Evolutionary conservation across 1,140 invertebrate species (phyloP), one percentile per base, ranked within the genome.

Genomic region (Aphaenogaster ashmeadi): DNA sequence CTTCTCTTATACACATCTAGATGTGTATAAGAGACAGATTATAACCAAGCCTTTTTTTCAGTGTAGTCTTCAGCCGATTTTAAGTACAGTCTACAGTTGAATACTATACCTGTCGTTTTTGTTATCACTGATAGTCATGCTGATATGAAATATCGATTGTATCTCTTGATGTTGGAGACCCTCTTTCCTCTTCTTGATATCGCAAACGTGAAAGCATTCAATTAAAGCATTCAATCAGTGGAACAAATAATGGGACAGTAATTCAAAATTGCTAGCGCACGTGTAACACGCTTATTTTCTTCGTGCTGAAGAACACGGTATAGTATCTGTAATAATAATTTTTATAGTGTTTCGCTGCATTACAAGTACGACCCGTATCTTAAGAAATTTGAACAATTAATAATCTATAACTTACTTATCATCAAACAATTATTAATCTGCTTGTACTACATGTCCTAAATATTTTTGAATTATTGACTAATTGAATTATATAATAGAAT

Each of bases 211-310:
- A 44, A 81, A 56, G 13, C 36, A 8, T 27, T 18, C 9, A 81
- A 71, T 83, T 83, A 83, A 71, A 21, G 13, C n/a, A 9, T 83
- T 15, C 36, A 67, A 67, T 69, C n/a, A 69, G 3, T 67, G 50
- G 36, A 44, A 83, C 50, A n/a, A 4, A 71, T 71, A 58, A 44
- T 71, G 7, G 15, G 13, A 33, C 50, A 18, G 13, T 71, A 64
- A 38, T 75, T 41, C 13, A 9, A 58, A 41, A 13, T 50, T 62
- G 11, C 38, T 60, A 41, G 11, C 8, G 8, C 27, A 50, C 44
- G 21, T 36, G n/a, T 13, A 44, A 38, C 11, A 18, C 15, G 5
- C 18, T 60, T 78, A 11, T 62, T 50, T 78, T 36, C 5, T 4
- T 50, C 27, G 21, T 78, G 2, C 9, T 64, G 6, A 78, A 13